phyloP scores from a whole-genome alignment of 2,797 vertebrate species.

The Chaenodraco wilsoni region DNA sequence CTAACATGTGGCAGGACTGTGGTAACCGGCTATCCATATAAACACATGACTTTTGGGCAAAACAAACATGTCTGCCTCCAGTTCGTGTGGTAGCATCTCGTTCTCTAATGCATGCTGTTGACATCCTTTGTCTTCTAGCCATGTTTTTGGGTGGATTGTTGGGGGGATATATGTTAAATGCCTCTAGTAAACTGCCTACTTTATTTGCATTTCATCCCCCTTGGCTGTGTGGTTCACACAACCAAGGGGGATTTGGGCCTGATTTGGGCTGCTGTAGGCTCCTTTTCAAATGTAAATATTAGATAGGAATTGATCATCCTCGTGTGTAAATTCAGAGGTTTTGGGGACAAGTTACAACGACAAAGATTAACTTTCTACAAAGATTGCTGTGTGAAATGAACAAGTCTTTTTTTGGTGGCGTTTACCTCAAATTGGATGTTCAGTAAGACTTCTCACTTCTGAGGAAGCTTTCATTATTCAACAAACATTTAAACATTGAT shows the following conservation, averaged over 20 bases:
- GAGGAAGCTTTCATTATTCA: conserved; percentile 31
- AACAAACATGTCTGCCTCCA: conserved; percentile 42
- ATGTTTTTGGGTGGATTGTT: conserved; percentile 44
- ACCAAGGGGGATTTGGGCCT: not conserved
- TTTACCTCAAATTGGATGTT: conserved; percentile 31
- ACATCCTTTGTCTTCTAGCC: conserved; percentile 48
- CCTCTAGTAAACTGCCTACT: conserved; percentile 35
- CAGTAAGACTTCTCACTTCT: conserved; percentile 29
- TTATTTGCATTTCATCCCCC: conserved; percentile 42
- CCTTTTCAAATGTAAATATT: conserved; percentile 70
- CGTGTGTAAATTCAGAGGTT: conserved; percentile 42
- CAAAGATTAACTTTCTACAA: conserved; percentile 29
- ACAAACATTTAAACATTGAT: conserved; percentile 29
- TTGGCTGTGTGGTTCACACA: conserved; percentile 31
- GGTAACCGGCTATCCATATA: conserved; percentile 39
- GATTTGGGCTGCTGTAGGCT: conserved; percentile 22
- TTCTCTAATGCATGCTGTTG: conserved; percentile 56
- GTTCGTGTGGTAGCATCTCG: conserved; percentile 51
- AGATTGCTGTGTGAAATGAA: conserved; percentile 54
- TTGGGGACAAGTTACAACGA: conserved; percentile 29
- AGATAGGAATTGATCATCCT: conserved; percentile 44
- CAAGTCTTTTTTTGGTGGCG: conserved; percentile 46
- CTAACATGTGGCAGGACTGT: conserved; percentile 25
- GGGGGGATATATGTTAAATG: conserved; percentile 26
- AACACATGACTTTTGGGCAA: conserved; percentile 27